Conservation (phyloP, 2,888 invertebrate genomes). For the Furcula furcula region DNA sequence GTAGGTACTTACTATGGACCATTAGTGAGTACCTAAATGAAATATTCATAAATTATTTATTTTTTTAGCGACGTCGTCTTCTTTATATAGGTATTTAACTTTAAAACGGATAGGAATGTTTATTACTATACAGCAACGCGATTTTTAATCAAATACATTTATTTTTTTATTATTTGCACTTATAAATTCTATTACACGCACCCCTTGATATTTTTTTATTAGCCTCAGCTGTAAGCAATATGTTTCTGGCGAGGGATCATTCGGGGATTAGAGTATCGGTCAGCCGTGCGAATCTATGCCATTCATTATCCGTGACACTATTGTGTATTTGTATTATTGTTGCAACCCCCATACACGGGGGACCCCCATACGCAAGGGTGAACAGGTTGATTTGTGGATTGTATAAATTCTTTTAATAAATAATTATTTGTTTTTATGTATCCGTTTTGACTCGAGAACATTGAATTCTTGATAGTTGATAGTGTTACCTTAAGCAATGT, state of each 20-base stretch:
- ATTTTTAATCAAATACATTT: conserved; percentile 13
- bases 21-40: too few relatives aligned
- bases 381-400: conserved; percentile 10
- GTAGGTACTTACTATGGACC: too few relatives aligned
- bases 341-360: conserved; percentile 25
- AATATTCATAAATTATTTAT: too few relatives aligned
- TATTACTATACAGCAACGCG: too few relatives aligned
- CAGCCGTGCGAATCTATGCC: conserved; percentile 60
- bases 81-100: too few relatives aligned
- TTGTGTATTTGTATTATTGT: conserved; percentile 50
- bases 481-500: too few relatives aligned
- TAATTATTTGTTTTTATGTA: too few relatives aligned
- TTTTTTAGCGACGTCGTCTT: too few relatives aligned
- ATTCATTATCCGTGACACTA: conserved; percentile 55
- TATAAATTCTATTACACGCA: conserved; percentile 23
- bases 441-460: conserved; percentile 13
- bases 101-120: too few relatives aligned
- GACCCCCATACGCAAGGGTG: conserved; percentile 1
- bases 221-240: conserved; percentile 60
- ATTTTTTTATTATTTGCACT: conserved; percentile 31
- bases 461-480: too few relatives aligned
- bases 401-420: background rate
- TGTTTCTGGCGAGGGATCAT: conserved; percentile 59
- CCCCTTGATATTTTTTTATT: conserved; percentile 39
- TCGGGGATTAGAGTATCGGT: conserved; percentile 59